Evolutionary conservation across 2,113 vertebrate genomes (phyloP).

Genomic region (Hirundichthys speculiger): DNA sequence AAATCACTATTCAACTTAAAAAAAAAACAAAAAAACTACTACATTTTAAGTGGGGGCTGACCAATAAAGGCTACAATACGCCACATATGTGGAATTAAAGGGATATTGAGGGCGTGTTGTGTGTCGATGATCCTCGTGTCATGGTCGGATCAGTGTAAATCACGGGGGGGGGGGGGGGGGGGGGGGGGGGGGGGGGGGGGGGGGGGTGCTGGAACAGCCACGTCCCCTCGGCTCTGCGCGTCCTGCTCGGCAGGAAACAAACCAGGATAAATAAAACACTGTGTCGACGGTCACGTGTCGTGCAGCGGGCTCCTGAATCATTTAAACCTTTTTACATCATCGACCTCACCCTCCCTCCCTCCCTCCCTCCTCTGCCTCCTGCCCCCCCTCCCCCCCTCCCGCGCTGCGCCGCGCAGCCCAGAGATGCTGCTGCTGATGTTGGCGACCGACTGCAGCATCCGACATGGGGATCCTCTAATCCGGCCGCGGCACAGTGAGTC

Average conservation of each 20-base stretch:
- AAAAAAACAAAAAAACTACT: too few relatives aligned
- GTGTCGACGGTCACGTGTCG: slow-evolving; percentile 62
- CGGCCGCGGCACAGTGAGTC: slow-evolving; percentile 69
- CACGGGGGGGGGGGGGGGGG: background rate
- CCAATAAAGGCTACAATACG: too few relatives aligned
- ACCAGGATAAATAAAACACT: slow-evolving; percentile 50
- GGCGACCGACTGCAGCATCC: slow-evolving; percentile 75
- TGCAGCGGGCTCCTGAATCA: slow-evolving; percentile 70
- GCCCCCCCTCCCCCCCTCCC: slow-evolving; percentile 28
- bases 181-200: too few relatives aligned
- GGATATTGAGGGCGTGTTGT: background rate
- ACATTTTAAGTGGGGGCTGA: too few relatives aligned
- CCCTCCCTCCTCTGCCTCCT: slow-evolving; percentile 3
- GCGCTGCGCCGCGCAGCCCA: slow-evolving; percentile 59
- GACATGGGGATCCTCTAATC: slow-evolving; percentile 72
- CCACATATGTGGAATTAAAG: background rate
- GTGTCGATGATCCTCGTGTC: background rate
- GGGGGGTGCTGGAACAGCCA: too few relatives aligned
- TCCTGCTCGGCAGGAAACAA: slow-evolving; percentile 26
- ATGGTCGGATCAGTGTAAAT: slow-evolving; percentile 7
- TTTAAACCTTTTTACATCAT: slow-evolving; percentile 76
- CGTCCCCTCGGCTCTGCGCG: slow-evolving; percentile 16
- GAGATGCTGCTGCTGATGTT: slow-evolving; percentile 77
- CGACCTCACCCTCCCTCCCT: slow-evolving; percentile 41
- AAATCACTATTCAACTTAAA: too few relatives aligned